Evolutionary conservation across 2,888 invertebrate genomes (phyloP).

Genomic region (Andrena chrysosceles): DNA sequence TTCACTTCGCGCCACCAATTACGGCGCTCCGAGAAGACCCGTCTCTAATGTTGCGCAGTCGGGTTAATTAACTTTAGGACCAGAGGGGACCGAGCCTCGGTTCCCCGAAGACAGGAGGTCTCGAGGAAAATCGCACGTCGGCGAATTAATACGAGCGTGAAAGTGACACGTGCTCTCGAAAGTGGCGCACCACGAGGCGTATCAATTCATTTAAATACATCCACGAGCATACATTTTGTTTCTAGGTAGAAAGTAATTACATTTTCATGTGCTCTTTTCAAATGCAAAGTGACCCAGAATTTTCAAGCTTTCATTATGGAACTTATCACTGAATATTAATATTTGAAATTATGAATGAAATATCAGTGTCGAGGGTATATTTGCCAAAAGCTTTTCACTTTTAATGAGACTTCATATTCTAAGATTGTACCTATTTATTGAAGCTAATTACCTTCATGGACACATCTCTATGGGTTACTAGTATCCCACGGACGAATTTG

Average conservation of each 20-base stretch:
- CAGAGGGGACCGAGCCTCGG: slow-evolving; percentile 13
- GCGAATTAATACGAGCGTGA: slow-evolving; percentile 59
- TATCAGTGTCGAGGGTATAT: no score
- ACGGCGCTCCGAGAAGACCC: slow-evolving; percentile 5
- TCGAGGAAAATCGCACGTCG: slow-evolving; percentile 40
- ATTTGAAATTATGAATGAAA: no score
- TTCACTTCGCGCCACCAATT: slow-evolving; percentile 46
- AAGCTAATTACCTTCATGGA: no score
- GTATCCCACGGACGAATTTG: no score
- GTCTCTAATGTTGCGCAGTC: slow-evolving; percentile 10
- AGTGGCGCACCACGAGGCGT: slow-evolving; percentile 25
- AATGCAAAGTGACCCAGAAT: neutral
- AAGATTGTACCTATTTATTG: no score
- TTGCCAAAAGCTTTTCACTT: no score
- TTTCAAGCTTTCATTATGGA: neutral
- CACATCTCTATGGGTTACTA: no score
- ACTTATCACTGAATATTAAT: no score
- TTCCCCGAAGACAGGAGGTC: slow-evolving; percentile 4
- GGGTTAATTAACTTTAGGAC: slow-evolving; percentile 29
- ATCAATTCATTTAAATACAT: slow-evolving; percentile 1
- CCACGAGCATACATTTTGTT: neutral
- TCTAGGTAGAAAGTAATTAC: neutral
- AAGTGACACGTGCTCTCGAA: slow-evolving; percentile 60
- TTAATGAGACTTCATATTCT: no score
- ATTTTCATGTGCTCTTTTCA: neutral